A percentile compares a stretch with the other conserved stretches of the same genome.
Evolutionary conservation across 1,140 invertebrate species (phyloP).

Genomic region (Drosophila eugracilis): DNA sequence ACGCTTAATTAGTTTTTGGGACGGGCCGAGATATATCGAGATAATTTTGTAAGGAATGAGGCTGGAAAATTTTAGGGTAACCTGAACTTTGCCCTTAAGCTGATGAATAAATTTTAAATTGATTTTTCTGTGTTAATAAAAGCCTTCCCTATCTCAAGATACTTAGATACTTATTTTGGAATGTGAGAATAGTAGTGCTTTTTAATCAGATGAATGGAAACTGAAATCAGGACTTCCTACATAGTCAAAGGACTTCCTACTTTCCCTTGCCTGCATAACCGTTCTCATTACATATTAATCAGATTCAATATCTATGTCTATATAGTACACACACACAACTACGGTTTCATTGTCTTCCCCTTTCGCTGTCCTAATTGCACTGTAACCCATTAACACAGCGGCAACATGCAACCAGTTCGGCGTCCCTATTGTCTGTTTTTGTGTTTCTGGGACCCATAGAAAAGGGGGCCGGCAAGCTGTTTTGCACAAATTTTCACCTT

Average conservation of each 20-base stretch:
- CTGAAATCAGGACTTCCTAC: no score
- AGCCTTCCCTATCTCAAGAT: no score
- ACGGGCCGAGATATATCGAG: not conserved
- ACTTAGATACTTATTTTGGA: no score
- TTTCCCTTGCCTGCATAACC: constrained; percentile 12
- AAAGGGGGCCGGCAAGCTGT: constrained; percentile 44
- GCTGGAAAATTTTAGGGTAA: not conserved
- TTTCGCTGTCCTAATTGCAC: constrained; percentile 77
- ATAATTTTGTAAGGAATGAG: not conserved
- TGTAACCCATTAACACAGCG: constrained; percentile 77
- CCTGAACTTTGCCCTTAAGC: not conserved
- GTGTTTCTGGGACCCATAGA: constrained; percentile 11
- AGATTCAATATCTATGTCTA: constrained; percentile 33
- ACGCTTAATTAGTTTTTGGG: constrained; percentile 54
- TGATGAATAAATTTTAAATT: no score
- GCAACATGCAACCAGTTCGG: constrained; percentile 40
- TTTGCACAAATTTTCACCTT: constrained; percentile 74
- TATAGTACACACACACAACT: not conserved
- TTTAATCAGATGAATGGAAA: no score
- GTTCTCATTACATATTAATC: constrained; percentile 52
- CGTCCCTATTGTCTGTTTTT: constrained; percentile 53
- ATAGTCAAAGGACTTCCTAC: constrained; percentile 17
- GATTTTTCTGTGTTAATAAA: no score
- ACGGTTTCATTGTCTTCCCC: not conserved
- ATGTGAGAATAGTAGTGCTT: no score